Base-by-base conservation (phyloP, 23 tunicate genomes). In the Phallusia fumigata region DNA sequence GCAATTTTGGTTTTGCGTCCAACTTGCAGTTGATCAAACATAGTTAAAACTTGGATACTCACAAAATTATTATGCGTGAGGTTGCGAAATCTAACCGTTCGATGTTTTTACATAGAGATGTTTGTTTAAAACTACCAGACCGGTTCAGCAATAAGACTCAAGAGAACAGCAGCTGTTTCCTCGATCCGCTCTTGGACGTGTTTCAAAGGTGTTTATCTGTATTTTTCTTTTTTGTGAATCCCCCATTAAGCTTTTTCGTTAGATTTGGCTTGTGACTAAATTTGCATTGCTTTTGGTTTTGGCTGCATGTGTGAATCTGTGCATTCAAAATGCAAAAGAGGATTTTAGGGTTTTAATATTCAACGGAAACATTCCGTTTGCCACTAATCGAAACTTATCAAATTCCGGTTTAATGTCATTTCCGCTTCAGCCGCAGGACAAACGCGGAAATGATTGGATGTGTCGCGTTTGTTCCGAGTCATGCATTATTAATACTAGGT, bases 401-500 rank as follows among this genome's bases (percentile, higher is more conserved):
- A 58, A 24, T 58, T 58, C 69, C 69, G 69, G 2, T 24, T 24
- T 58, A 5, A 24, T 24, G 69, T 24, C 69, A 1, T 58, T 24
- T 22, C 69, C 15, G 28, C 69, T 16, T 22, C 16, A 24, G 28
- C 15, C 69, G 11, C 8, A 58, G 15, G 28, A 24, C 13, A 24
- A 58, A 58, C 13, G 28, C 28, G 26, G 16, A 2, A 58, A 58
- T 58, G 28, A 58, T 58, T 58, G 69, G 16, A 58, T 1, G 69
- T 58, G 69, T 22, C 69, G 69, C 69, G 28, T 21, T 2, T 22
- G 11, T 58, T 58, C 13, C 5, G 13, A 58, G 69, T 3, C 69
- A 58, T 58, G 69, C 69, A 58, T 58, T 58, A 58, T 58, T 58
- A 58, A 58, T 58, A 40, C 10, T 10, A 58, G 69, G 28, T 58